Evolutionary conservation across 2,113 vertebrate genomes (phyloP).

Genomic region (Zonotrichia leucophrys): DNA sequence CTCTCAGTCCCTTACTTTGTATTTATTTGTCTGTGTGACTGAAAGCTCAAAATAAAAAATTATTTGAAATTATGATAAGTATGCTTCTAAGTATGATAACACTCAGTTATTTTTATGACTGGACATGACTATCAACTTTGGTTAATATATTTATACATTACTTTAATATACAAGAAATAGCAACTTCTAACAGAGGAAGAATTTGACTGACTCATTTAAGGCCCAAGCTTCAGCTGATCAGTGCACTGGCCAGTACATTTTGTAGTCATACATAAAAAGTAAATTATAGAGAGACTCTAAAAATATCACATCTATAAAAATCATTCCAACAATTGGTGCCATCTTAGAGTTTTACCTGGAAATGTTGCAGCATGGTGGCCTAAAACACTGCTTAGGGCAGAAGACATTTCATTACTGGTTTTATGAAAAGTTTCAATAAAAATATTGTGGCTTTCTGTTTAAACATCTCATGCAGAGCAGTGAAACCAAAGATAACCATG

Average conservation of each 20-base stretch:
- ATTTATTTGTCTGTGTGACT: background rate
- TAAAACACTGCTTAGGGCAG: background rate
- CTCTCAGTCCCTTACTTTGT: background rate
- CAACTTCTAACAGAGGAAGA: background rate
- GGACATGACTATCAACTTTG: background rate
- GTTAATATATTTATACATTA: background rate
- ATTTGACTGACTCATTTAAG: background rate
- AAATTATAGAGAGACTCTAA: background rate
- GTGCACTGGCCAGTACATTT: background rate
- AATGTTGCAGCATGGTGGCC: background rate
- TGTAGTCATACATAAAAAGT: background rate
- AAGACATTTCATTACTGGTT: background rate
- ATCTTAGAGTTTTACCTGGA: background rate
- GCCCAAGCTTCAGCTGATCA: background rate
- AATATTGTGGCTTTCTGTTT: conserved; percentile 51
- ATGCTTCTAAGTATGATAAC: background rate
- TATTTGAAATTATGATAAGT: background rate
- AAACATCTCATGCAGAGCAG: conserved; percentile 26
- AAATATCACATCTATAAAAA: background rate
- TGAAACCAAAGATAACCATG: conserved; percentile 48
- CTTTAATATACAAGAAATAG: background rate
- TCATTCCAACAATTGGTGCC: background rate
- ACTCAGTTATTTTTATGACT: background rate
- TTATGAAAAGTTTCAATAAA: conserved; percentile 25
- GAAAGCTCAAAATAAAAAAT: background rate